Base-by-base conservation (phyloP, 2,888 invertebrate genomes). In the Drosophila mimetica region DNA sequence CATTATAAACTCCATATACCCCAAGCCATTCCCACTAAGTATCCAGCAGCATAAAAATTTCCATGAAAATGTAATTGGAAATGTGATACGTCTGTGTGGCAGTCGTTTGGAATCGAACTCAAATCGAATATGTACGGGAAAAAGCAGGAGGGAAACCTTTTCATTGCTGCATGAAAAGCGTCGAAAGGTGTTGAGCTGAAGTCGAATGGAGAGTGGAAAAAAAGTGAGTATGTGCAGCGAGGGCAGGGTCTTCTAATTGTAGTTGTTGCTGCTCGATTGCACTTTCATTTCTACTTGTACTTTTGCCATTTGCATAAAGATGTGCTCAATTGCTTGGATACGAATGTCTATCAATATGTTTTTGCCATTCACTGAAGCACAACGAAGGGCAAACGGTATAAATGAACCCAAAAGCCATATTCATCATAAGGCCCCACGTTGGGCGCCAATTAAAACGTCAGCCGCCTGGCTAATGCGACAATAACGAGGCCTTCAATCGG, bases 371-470 rank as follows among this genome's bases (percentile, higher is more conserved):
- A 8, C 9, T 20, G 14, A 46, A 46, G 34, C 28, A 25, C 22
- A 25, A 44, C n/a, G 8, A 25, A 20, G 18, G 18, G 47, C 28
- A 55, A 39, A 32, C 42, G 14, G 42, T 25, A 14, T 4, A 18
- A 18, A 30, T 11, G 18, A 18, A 32, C 16, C 2, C 13, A 11
- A 39, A 18, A 32, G 22, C 2, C 13, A 11, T 44, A 11, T 28
- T 11, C 46, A 32, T 25, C 63, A 51, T 30, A 37, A 8, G 34
- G 34, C 61, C 79, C 65, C 63, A 25, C 25, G 9, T 30, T 79
- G 76, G 59, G 58, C 46, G 59, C 70, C 87, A 85, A 84, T 87
- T 82, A 81, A 86, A 86, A 67, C 65, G 80, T 72, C 71, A 53
- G 55, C 67, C 69, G 75, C 60, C 59, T 32, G 65, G 72, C 77